A percentile compares a stretch with the other conserved stretches of the same genome.
Conservation (phyloP, 2,113 vertebrate species). For the Nannobrachium achirus region DNA sequence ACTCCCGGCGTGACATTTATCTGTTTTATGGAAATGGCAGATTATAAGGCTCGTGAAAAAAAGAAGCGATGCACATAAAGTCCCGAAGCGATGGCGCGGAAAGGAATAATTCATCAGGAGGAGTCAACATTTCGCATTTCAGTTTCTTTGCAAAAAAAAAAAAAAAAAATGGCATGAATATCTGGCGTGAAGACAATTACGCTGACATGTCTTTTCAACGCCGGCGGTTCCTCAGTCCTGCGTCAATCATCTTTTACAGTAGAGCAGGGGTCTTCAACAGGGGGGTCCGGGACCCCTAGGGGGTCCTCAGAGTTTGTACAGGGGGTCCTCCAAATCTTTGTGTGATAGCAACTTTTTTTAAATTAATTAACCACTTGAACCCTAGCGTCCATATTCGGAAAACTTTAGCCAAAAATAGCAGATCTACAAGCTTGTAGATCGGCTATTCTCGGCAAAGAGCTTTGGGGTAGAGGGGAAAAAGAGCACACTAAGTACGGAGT, state of each 20-base stretch:
- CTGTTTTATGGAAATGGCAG: conserved; percentile 44
- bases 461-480: too few relatives aligned
- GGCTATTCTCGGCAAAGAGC: too few relatives aligned
- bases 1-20: conserved; percentile 50
- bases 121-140: conserved; percentile 42
- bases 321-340: too few relatives aligned
- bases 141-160: conserved; percentile 26
- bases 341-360: too few relatives aligned
- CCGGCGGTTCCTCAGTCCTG: not conserved
- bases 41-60: conserved; percentile 19
- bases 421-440: too few relatives aligned
- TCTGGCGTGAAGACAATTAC: conserved; percentile 8
- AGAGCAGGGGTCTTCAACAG: not conserved
- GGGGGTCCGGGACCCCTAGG: too few relatives aligned
- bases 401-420: too few relatives aligned
- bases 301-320: too few relatives aligned
- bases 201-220: conserved; percentile 2
- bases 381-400: too few relatives aligned
- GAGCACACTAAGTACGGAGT: too few relatives aligned
- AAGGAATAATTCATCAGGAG: conserved; percentile 43
- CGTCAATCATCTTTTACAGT: not conserved
- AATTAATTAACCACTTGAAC: too few relatives aligned
- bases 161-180: conserved; percentile 16
- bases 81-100: conserved; percentile 19
- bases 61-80: conserved; percentile 30